Base-by-base conservation (phyloP, 2,797 vertebrate species). In the Chromis chromis region DNA sequence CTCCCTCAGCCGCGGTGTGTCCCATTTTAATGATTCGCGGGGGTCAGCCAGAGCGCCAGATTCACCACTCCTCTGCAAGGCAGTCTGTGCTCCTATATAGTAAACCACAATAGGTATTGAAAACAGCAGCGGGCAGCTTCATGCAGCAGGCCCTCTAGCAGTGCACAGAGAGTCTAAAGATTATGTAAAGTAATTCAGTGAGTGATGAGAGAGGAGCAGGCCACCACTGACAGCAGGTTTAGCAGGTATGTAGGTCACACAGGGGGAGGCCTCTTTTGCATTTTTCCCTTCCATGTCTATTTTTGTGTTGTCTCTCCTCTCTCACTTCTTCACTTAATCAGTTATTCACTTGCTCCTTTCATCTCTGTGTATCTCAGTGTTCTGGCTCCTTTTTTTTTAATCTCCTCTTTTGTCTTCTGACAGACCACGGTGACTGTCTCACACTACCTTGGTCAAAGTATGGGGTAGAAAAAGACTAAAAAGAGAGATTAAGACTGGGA, bases 161-260 rank as follows among this genome's bases (percentile, higher is more conserved):
- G 81, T 62, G 33, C 70, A 31, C 48, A 76, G 72, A 89, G 88
- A 83, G 82, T 87, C 86, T 84, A 74, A 86, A 91, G 89, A 93
- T 93, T 93, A 94, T 94, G 94, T 92, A 90, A 94, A 95, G 90
- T 93, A 89, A 92, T 93, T 93, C 86, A 85, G 82, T 65, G 67
- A 86, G 91, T 92, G 92, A 91, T 92, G 88, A 82, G 90, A 91
- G 87, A 89, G 65, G 88, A 88, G 78, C 83, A 83, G 88, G 93
- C 90, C 87, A 84, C 82, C 86, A 84, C 88, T 93, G 93, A 94
- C 92, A 93, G 93, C 88, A 88, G 88, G 85, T 94, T 91, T 92
- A 89, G 87, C 77, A 88, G 90, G 91, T 92, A 93, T 93, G 90
- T 93, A 93, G 94, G 94, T 93, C 94, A 93, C 89, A 86, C 90